Evolutionary conservation across 2,797 vertebrate genomes (phyloP), one percentile per base, ranked within the genome.

Genomic region (Poeciliopsis turneri): DNA sequence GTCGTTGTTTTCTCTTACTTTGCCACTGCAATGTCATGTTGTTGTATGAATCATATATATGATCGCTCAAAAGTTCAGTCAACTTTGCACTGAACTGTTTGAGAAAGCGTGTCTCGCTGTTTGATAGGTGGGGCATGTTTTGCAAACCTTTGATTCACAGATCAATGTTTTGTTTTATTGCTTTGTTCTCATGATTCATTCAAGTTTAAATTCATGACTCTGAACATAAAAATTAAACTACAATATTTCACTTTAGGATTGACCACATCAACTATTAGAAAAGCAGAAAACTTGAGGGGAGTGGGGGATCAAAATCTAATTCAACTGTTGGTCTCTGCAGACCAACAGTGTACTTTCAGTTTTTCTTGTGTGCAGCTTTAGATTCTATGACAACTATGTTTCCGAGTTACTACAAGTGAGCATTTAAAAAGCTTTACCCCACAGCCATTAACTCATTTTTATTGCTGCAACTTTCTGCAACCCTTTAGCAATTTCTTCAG

Each of bases 351-450:
- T 0, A 43, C 25, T 3, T 59, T 86, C 82, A 89, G 0, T 75
- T 85, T 90, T 91, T 92, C 70, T 68, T 57, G 20, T 13, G 10
- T 25, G 18, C 5, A n/a, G 5, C 41, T n/a, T 12, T 78, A 77
- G n/a, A 57, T 47, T 78, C 5, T 12, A 9, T 2, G 18, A 0
- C 8, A 33, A 47, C 3, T 51, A 64, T 28, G 51, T 66, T 43
- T 30, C 23, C n/a, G 1, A 25, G 71, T 13, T 66, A 33, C 8
- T 18, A 20, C 12, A 15, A 20, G 28, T 51, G 36, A 72, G 10
- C 18, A 47, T 33, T 79, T 74, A 84, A 15, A 43, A 70, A 78
- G 36, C 20, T 11, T 68, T 41, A 41, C 20, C 61, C 33, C 7
- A 64, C 30, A 36, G 30, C 7, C 33, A 64, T 20, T 76, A 59